A percentile compares a stretch with the other conserved stretches of the same genome.
Conservation (phyloP, 1,140 invertebrate species). For the Neuroterus valhalla region DNA sequence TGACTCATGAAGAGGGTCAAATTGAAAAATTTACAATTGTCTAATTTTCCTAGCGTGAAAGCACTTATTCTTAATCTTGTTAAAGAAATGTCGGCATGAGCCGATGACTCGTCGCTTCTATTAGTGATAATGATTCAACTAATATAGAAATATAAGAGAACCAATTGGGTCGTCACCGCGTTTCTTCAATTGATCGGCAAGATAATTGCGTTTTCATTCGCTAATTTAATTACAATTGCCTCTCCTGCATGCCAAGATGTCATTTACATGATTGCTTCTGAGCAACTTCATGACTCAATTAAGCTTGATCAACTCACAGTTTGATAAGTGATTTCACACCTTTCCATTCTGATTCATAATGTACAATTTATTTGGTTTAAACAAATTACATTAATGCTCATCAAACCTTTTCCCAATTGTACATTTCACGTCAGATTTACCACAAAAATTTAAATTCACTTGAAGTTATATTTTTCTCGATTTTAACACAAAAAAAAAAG, state of each 20-base stretch:
- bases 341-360: too few species aligned
- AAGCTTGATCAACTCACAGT: conserved; percentile 50
- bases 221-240: conserved; percentile 54
- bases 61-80: not conserved
- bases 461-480: too few species aligned
- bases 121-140: conserved; percentile 3
- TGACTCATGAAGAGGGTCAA: not conserved
- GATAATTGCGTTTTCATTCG: conserved; percentile 53
- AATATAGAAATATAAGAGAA: conserved; percentile 17
- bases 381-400: too few species aligned
- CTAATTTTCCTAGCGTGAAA: conserved; percentile 7
- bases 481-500: too few species aligned
- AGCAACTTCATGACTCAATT: conserved; percentile 44
- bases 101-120: conserved; percentile 13
- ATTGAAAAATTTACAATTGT: not conserved
- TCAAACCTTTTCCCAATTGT: too few species aligned
- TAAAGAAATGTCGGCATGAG: not conserved
- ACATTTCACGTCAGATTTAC: too few species aligned
- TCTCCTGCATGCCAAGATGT: conserved; percentile 39
- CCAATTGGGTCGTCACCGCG: conserved; percentile 47
- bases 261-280: conserved; percentile 52
- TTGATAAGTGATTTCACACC: not conserved
- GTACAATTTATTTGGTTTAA: too few species aligned
- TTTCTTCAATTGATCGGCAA: conserved; percentile 42
- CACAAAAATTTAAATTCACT: too few species aligned